A percentile compares a stretch with the other conserved stretches of the same genome.
phyloP scores from a whole-genome alignment of 2,797 vertebrate genomes.

The Sebastes miniatus region DNA sequence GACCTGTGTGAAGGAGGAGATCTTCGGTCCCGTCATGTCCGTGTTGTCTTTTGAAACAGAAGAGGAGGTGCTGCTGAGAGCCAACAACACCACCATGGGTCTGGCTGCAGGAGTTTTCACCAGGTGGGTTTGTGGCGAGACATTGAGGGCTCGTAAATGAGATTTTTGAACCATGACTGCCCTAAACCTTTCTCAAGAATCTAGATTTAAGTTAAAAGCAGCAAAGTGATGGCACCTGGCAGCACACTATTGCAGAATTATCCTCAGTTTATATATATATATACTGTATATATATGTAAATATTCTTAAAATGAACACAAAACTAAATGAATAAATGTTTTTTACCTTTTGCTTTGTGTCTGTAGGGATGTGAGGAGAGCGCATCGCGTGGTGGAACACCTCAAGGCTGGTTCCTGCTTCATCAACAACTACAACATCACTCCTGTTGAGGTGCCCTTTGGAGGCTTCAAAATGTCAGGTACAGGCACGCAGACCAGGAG shows the following conservation, averaged over 20 bases:
- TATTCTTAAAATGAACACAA: not conserved
- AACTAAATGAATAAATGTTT: not conserved
- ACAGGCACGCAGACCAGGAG: not conserved
- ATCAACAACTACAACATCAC: constrained; percentile 97
- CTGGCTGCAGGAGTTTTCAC: constrained; percentile 96
- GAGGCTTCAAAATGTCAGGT: constrained; percentile 98
- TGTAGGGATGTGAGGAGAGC: constrained; percentile 91
- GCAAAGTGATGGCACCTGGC: not conserved
- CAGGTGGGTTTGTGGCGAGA: constrained; percentile 76
- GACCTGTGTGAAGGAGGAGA: constrained; percentile 96
- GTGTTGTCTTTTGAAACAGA: constrained; percentile 93
- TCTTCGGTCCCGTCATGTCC: constrained; percentile 98
- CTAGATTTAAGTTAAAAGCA: not conserved
- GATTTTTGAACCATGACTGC: not conserved
- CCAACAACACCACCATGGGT: constrained; percentile 89
- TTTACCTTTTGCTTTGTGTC: not conserved
- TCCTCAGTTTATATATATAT: too few species aligned
- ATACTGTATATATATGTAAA: not conserved
- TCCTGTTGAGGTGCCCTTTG: constrained; percentile 95
- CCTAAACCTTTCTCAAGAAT: not conserved
- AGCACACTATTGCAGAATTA: not conserved
- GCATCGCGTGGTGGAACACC: constrained; percentile 89
- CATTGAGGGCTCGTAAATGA: not conserved
- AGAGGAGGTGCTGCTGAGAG: constrained; percentile 90
- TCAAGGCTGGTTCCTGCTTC: constrained; percentile 94